phyloP scores from a whole-genome alignment of 1,140 invertebrate species.

The Coptotermes formosanus region DNA sequence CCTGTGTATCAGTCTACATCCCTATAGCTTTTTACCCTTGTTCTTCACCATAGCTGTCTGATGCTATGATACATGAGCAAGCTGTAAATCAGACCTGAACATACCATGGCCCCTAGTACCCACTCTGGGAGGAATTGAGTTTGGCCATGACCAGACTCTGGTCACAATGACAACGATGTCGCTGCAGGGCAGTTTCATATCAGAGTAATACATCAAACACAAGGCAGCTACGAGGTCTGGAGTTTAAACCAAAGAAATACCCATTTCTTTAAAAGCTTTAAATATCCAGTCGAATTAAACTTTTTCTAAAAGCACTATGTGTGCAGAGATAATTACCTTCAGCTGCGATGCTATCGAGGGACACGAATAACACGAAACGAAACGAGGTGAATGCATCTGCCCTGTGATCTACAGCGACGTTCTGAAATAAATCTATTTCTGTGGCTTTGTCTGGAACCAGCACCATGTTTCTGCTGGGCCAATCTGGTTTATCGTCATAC shows the following conservation, averaged over 20 bases:
- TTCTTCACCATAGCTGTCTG: background rate
- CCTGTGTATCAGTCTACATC: background rate
- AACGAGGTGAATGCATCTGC: background rate
- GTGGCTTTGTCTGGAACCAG: background rate
- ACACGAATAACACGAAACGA: background rate
- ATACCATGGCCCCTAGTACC: background rate
- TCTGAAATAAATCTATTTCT: background rate
- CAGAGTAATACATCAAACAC: background rate
- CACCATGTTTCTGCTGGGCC: background rate
- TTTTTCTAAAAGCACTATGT: background rate
- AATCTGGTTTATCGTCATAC: background rate
- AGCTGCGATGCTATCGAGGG: background rate
- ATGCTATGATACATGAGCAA: background rate
- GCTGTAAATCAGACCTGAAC: background rate
- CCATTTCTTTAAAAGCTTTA: background rate
- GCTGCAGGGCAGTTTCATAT: background rate
- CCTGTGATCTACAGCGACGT: background rate
- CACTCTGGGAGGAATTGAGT: background rate
- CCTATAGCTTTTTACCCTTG: background rate
- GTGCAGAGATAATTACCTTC: background rate
- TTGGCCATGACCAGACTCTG: background rate
- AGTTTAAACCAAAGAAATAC: background rate
- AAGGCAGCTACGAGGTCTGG: background rate
- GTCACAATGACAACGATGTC: background rate
- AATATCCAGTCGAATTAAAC: background rate